Percentiles rank a stretch among this genome's conserved stretches.
Conservation (phyloP, 2,888 invertebrate genomes). For the Mimas tiliae region DNA sequence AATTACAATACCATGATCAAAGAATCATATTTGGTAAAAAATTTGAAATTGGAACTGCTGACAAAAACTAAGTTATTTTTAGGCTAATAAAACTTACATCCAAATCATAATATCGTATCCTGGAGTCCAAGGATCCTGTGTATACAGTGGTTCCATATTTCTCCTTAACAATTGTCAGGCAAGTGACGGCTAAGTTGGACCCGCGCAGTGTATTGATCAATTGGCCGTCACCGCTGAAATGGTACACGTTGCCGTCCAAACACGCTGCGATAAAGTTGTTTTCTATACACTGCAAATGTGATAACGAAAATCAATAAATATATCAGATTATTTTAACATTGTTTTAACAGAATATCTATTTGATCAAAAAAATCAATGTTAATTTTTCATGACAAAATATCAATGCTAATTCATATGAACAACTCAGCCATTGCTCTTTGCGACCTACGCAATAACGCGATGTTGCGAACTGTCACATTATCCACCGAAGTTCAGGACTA, state of each 20-base stretch:
- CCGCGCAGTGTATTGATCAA: conserved; percentile 83
- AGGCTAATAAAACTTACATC: conserved; percentile 62
- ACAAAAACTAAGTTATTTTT: not conserved
- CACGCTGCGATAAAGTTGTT: conserved; percentile 86
- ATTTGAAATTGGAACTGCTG: no score
- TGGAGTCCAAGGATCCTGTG: conserved; percentile 86
- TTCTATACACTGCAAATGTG: conserved; percentile 79
- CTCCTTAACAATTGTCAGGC: conserved; percentile 81
- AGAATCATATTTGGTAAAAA: no score
- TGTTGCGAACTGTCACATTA: no score
- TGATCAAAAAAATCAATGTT: no score
- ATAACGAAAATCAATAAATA: not conserved
- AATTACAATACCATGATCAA: no score
- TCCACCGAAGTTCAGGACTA: no score
- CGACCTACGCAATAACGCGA: no score
- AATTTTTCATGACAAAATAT: no score
- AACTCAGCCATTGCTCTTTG: no score
- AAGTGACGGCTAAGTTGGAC: conserved; percentile 86
- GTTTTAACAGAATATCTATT: no score
- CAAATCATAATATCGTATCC: conserved; percentile 85
- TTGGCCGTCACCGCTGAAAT: conserved; percentile 83
- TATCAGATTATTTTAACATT: not conserved
- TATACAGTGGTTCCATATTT: conserved; percentile 81
- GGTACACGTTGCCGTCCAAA: conserved; percentile 86
- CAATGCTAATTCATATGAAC: no score